Evolutionary conservation across 2,888 invertebrate species (phyloP), one percentile per base, ranked within the genome.

Genomic region (Metopia argyrocephala): DNA sequence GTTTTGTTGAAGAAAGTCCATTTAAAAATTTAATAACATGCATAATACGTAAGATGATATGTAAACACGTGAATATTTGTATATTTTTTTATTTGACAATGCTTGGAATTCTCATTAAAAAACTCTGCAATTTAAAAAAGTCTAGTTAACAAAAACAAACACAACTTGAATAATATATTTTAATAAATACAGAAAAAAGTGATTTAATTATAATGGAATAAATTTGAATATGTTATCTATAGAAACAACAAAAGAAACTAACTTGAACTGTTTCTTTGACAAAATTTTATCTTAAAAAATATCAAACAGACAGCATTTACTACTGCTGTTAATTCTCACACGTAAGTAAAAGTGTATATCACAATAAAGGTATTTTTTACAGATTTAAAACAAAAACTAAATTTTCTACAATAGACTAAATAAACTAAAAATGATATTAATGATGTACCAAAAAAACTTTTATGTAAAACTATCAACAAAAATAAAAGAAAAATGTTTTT

Each of bases 61-160:
- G 57, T 20, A 57, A 57, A 57, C 31, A 57, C 64, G 23, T 46
- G 50, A 65, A 65, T 48, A 25, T 27, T 23, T 64, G 18, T 57
- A 9, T 28, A 27, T 56, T 59, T 20, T 59, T 9, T 38, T 38
- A 12, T 38, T 38, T 38, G 38, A 3, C 5, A 12, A 18, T 15
- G 15, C 15, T n/a, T 18, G 48, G 48, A 48, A 48, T 48, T 48
- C 20, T 48, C 15, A 48, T 48, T 48, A 48, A 48, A 48, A 4
- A 48, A 48, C 48, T 48, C 20, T 6, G 48, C 20, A 48, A 48
- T 48, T 48, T 38, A 48, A 48, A 48, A 48, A 48, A 48, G 20
- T n/a, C 48, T n/a, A 15, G n/a, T 48, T 48, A 6, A 48, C 4
- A 48, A 6, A 20, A 18, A 18, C 5, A 48, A 48, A 48, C 20